These are phyloP conservation scores for Mormyrus iriodes DNA, from an alignment of 2,113 vertebrate genomes.

Conservation along the genomic window DNA sequence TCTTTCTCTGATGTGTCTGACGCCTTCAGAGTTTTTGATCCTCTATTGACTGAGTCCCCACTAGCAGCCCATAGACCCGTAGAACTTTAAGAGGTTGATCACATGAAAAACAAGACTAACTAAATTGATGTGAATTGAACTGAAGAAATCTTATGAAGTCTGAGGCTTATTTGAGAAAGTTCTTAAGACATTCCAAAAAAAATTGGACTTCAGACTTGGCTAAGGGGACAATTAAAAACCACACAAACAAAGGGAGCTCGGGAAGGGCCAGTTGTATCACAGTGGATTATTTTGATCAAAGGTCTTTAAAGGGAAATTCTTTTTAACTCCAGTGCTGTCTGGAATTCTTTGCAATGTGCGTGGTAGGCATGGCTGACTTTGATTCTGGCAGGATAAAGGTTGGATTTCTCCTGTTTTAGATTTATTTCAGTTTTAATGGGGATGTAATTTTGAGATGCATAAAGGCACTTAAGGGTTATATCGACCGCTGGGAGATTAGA, in stretches of 20 bases:
- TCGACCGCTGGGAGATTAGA: constrained; percentile 4
- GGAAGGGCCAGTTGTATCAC: neutral
- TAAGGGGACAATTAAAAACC: neutral
- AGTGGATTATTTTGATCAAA: constrained; percentile 4
- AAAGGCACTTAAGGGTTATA: constrained; percentile 19
- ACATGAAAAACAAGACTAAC: neutral
- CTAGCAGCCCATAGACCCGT: neutral
- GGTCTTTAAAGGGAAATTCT: neutral
- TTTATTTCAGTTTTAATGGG: neutral
- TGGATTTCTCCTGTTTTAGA: neutral
- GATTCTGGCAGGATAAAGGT: neutral
- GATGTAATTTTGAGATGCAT: constrained; percentile 2
- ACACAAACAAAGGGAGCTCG: neutral
- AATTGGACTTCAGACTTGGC: neutral
- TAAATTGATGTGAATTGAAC: neutral
- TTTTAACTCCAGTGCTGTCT: neutral
- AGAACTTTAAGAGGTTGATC: neutral
- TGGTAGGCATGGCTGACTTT: neutral
- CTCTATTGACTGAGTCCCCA: neutral
- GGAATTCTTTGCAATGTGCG: neutral
- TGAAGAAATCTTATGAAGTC: too few relatives aligned
- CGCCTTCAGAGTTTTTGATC: neutral
- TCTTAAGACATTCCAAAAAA: neutral
- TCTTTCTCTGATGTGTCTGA: neutral
- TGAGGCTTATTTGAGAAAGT: neutral